Evolutionary conservation across 2,888 invertebrate genomes (phyloP).

Genomic region (Melitaea athalia): DNA sequence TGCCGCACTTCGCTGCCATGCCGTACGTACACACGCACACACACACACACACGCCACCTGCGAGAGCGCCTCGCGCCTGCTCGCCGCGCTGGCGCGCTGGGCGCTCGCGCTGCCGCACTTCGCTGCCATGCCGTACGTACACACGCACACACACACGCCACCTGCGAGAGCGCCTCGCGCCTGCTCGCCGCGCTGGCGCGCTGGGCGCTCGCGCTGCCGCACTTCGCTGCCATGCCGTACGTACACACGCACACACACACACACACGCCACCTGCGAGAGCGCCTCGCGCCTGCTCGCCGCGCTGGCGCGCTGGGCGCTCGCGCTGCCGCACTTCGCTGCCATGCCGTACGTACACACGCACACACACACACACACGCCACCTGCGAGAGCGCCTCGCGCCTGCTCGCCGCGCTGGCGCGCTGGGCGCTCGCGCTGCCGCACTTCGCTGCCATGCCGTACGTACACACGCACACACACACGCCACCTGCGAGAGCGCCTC

Average conservation of each 20-base stretch:
- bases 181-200: constrained; percentile 94
- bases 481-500: background rate
- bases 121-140: constrained; percentile 86
- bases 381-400: constrained; percentile 79
- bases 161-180: constrained; percentile 79
- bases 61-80: constrained; percentile 84
- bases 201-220: constrained; percentile 93
- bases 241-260: constrained; percentile 34
- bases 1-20: constrained; percentile 91
- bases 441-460: constrained; percentile 90
- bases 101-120: constrained; percentile 92
- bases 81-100: constrained; percentile 96
- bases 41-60: too few species aligned
- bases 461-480: constrained; percentile 35
- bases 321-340: constrained; percentile 91
- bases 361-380: too few species aligned
- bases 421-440: constrained; percentile 93
- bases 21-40: constrained; percentile 74
- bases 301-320: constrained; percentile 94
- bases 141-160: background rate
- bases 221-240: constrained; percentile 90
- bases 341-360: constrained; percentile 82
- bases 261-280: too few species aligned
- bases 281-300: constrained; percentile 91
- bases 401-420: constrained; percentile 94